Percentiles rank a stretch among this genome's conserved stretches.
phyloP scores from a whole-genome alignment of 2,888 invertebrate species.

The Salticus scenicus region DNA sequence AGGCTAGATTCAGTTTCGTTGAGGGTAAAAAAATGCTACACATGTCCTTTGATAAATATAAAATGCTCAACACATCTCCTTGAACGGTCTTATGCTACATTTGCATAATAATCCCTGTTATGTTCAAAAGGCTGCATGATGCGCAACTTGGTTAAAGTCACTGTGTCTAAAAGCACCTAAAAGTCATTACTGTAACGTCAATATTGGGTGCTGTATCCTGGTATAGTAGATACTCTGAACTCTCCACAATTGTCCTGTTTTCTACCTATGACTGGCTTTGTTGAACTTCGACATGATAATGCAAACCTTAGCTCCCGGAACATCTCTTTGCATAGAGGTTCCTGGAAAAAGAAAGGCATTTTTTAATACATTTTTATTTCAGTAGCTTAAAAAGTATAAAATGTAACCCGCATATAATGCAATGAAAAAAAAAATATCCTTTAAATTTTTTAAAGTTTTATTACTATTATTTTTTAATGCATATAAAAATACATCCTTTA shows the following conservation, averaged over 20 bases:
- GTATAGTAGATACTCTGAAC: constrained; percentile 67
- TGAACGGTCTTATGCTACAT: constrained; percentile 27
- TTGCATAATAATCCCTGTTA: constrained; percentile 28
- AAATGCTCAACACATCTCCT: constrained; percentile 42
- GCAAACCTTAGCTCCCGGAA: constrained; percentile 66
- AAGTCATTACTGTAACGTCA: constrained; percentile 39
- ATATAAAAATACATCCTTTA: too few relatives aligned
- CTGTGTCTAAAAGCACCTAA: constrained; percentile 65
- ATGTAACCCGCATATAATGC: too few relatives aligned
- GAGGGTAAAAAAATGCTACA: constrained; percentile 63
- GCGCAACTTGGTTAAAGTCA: constrained; percentile 47
- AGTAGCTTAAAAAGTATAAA: too few relatives aligned
- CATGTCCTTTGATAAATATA: constrained; percentile 56
- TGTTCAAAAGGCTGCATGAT: constrained; percentile 44
- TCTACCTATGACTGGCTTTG: constrained; percentile 64
- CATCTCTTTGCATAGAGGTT: constrained; percentile 69
- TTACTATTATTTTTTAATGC: too few relatives aligned
- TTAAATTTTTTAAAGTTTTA: too few relatives aligned
- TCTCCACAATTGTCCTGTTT: constrained; percentile 67
- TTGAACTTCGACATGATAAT: constrained; percentile 69
- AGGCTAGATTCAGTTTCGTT: constrained; percentile 60
- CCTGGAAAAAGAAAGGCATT: constrained; percentile 50
- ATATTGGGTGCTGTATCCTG: constrained; percentile 66
- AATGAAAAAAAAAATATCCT: too few relatives aligned
- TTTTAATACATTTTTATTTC: not conserved